phyloP scores from a whole-genome alignment of 2,797 vertebrate genomes.

The Chloroceryle inda region DNA sequence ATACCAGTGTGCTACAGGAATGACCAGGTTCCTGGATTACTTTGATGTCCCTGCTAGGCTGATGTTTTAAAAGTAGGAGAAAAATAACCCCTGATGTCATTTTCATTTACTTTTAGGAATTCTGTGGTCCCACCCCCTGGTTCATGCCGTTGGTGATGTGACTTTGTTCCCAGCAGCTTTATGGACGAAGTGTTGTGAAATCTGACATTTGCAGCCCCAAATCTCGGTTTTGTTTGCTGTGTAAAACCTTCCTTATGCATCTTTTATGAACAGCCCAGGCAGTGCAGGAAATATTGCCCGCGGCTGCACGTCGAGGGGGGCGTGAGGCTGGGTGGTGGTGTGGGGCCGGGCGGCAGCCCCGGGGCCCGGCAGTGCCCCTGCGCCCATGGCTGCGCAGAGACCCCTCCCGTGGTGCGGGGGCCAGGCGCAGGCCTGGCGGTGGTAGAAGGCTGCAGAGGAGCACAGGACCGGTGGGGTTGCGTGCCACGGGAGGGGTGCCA shows the following conservation, averaged over 20 bases:
- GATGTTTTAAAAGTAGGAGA: neutral
- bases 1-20: constrained; percentile 6
- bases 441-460: neutral
- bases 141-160: neutral
- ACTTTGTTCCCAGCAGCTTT: constrained; percentile 44
- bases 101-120: constrained; percentile 11
- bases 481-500: rapidly evolving
- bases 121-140: neutral
- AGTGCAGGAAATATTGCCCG: neutral
- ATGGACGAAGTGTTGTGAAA: constrained; percentile 25
- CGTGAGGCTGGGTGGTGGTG: neutral
- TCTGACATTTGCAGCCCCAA: constrained; percentile 37
- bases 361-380: neutral
- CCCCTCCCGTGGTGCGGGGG: rapidly evolving
- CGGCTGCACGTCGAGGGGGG: neutral
- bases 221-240: constrained; percentile 66
- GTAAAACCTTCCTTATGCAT: constrained; percentile 69
- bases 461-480: rapidly evolving
- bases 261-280: constrained; percentile 59
- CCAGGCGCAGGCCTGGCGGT: rapidly evolving
- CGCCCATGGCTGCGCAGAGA: rapidly evolving
- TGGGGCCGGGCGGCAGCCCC: neutral
- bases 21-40: constrained; percentile 54
- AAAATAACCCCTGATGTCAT: constrained; percentile 23
- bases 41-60: constrained; percentile 48